Conservation (phyloP, 2,113 vertebrate genomes). For the Platichthys flesus region DNA sequence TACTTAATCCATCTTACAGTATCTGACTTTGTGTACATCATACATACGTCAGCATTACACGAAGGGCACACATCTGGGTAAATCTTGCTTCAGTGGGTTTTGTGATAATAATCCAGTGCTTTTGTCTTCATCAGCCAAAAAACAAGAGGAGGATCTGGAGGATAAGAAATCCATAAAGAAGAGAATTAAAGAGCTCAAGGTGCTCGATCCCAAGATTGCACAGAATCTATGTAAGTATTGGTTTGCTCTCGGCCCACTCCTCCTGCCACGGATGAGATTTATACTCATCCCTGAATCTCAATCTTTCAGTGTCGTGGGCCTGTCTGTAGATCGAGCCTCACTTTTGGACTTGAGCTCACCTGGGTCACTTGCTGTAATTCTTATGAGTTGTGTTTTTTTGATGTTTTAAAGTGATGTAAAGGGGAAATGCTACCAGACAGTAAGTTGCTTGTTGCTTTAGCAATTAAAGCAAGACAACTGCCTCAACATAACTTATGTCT, state of each 20-base stretch:
- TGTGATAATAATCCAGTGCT: conserved; percentile 28
- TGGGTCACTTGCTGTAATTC: not conserved
- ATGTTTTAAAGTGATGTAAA: not conserved
- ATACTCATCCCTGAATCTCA: not conserved
- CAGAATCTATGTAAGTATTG: conserved; percentile 96
- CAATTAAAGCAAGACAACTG: conserved; percentile 23
- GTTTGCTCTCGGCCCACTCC: conserved; percentile 8
- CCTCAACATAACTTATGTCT: conserved; percentile 31
- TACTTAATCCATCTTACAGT: not conserved
- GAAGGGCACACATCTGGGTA: conserved; percentile 7
- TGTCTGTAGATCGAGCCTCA: not conserved
- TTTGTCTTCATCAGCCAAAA: conserved; percentile 84
- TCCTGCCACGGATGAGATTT: conserved; percentile 5
- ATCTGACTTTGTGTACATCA: not conserved
- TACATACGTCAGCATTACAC: conserved; percentile 18
- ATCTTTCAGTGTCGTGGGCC: not conserved
- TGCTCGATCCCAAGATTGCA: conserved; percentile 95
- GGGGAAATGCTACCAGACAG: not conserved
- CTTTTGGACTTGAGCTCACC: not conserved
- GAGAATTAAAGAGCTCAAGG: conserved; percentile 95
- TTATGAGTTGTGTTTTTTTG: not conserved
- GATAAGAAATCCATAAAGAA: conserved; percentile 93
- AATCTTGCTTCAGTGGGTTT: conserved; percentile 15
- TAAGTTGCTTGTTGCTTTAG: conserved; percentile 9
- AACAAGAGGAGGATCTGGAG: conserved; percentile 88